Evolutionary conservation across 2,113 vertebrate species (phyloP), one percentile per base, ranked within the genome.

Genomic region (Cryptotis parvus): DNA sequence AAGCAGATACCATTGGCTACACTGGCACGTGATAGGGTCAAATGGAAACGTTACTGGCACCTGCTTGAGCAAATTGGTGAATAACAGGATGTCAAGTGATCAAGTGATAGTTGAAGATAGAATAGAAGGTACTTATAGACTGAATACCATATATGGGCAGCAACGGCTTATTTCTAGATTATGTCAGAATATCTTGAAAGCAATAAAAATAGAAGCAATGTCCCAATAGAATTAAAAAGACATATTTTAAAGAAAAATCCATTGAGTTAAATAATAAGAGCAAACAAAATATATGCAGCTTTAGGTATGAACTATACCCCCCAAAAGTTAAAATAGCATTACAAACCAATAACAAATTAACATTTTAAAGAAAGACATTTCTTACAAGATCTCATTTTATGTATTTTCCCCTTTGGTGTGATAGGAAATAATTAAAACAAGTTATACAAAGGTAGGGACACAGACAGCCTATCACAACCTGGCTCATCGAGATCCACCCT

Each of bases 201-300:
- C 39, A 33, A 72, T 66, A 80, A 87, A 84, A 41, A 75, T 15
- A 63, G 85, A 89, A 82, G 27, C 63, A 87, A 61, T 4, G 52
- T 39, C 52, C 20, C 74, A 66, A 72, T 6, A 39, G 31, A 26
- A 41, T 33, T 43, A 76, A 63, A 49, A 24, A 9, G 65, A 14
- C 20, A 66, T 31, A 52, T 65, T 22, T 69, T 63, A 43, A 88
- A 14, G 37, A 75, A 43, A 86, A 27, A 81, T 43, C 7, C 9
- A 26, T 16, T 80, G 55, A 74, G 63, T 77, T 80, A 52, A 82
- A 81, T 18, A 61, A 2, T 41, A 26, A 89, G 66, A 66, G 7
- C 14, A 29, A 78, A 45, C 91, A 26, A 85, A 87, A 91, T n/a
- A 84, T 20, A 61, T 61, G 2, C 14, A 49, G 55, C 24, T 58